Conservation (phyloP, 35 echinoderm and acorn worm genomes). For the Nesometra sesokonis region DNA sequence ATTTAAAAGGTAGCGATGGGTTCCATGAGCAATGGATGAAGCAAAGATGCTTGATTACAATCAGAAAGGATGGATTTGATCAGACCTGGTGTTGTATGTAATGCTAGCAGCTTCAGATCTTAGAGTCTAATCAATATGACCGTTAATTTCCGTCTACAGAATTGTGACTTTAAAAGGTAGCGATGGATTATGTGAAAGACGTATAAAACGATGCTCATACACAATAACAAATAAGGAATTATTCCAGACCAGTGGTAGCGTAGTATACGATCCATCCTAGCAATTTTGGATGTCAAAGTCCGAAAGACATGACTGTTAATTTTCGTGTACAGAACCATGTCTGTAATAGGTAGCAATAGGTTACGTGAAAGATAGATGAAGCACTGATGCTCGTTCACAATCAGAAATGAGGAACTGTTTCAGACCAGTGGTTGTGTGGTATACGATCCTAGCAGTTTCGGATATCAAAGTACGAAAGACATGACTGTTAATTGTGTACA, state of each 20-base stretch:
- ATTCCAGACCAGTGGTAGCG: slow-evolving; percentile 31
- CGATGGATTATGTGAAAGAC: no score
- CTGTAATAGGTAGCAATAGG: slow-evolving; percentile 33
- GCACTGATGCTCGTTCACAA: slow-evolving; percentile 24
- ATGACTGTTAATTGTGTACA: slow-evolving; percentile 29
- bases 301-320: slow-evolving; percentile 32
- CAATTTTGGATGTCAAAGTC: slow-evolving; percentile 57
- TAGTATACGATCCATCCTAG: slow-evolving; percentile 31
- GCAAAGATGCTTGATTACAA: slow-evolving; percentile 22
- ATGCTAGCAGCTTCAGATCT: slow-evolving; percentile 55
- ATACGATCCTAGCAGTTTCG: slow-evolving; percentile 49
- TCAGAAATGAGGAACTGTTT: slow-evolving; percentile 59
- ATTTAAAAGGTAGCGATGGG: slow-evolving; percentile 24
- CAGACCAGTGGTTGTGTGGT: slow-evolving; percentile 12
- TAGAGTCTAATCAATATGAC: slow-evolving; percentile 41
- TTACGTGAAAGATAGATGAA: no score
- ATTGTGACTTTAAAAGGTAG: slow-evolving; percentile 42
- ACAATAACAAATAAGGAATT: slow-evolving; percentile 50
- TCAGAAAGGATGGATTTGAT: slow-evolving; percentile 57
- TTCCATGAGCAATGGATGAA: no score
- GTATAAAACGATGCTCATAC: slow-evolving; percentile 27
- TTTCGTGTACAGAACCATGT: slow-evolving; percentile 36
- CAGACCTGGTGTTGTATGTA: slow-evolving; percentile 16
- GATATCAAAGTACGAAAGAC: slow-evolving; percentile 52
- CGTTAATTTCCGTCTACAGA: slow-evolving; percentile 31